Evolutionary conservation across 2,888 invertebrate genomes (phyloP).

Genomic region (Euzophera pinguis): DNA sequence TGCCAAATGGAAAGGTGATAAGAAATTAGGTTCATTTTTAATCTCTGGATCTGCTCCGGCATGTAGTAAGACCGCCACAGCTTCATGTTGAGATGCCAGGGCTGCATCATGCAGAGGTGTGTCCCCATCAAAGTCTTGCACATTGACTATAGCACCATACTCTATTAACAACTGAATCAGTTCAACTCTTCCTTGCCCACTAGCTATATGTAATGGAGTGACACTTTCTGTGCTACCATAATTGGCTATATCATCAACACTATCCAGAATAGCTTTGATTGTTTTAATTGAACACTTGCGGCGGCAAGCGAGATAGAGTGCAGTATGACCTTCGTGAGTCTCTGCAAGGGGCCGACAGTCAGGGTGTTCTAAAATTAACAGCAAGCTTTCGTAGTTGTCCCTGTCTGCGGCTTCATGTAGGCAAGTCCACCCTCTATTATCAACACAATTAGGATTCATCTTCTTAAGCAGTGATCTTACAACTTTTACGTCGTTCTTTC

Average conservation of each 20-base stretch:
- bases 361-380: slow-evolving; percentile 53
- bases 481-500: slow-evolving; percentile 52
- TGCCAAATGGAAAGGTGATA: slow-evolving; percentile 68
- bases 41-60: slow-evolving; percentile 65
- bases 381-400: slow-evolving; percentile 58
- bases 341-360: slow-evolving; percentile 54
- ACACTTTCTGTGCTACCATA: slow-evolving; percentile 69
- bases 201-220: slow-evolving; percentile 65
- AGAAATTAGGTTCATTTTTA: slow-evolving; percentile 48
- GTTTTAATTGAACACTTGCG: slow-evolving; percentile 50
- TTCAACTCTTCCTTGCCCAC: slow-evolving; percentile 58
- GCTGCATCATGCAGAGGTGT: slow-evolving; percentile 72
- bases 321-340: slow-evolving; percentile 73
- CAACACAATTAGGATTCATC: slow-evolving; percentile 67
- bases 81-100: slow-evolving; percentile 41
- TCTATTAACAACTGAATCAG: slow-evolving; percentile 57
- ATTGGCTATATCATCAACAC: slow-evolving; percentile 58
- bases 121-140: slow-evolving; percentile 72
- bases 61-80: slow-evolving; percentile 52
- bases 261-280: slow-evolving; percentile 53
- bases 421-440: slow-evolving; percentile 77
- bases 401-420: slow-evolving; percentile 72
- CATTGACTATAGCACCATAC: slow-evolving; percentile 61
- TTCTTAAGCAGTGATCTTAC: slow-evolving; percentile 58
- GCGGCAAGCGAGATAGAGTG: slow-evolving; percentile 66